Percentiles rank a stretch among this genome's conserved stretches.
These are phyloP conservation scores for Gadopsis marmoratus DNA, from an alignment of 2,797 vertebrate species.

Conservation along the genomic window DNA sequence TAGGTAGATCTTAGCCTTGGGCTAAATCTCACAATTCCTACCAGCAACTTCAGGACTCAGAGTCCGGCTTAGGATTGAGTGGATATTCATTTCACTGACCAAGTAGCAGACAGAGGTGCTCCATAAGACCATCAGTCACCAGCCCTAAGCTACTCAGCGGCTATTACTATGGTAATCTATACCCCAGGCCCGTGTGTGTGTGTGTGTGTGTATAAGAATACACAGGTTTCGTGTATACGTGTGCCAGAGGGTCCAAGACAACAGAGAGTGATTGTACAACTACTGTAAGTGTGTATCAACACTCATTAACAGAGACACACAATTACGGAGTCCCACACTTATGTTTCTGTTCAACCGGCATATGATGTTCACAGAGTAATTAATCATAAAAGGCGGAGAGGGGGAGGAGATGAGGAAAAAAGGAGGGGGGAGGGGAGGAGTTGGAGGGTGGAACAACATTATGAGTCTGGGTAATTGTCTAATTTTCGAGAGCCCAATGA, in stretches of 20 bases:
- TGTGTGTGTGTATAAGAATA: conserved; percentile 37
- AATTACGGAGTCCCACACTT: conserved; percentile 78
- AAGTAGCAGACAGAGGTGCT: conserved; percentile 90
- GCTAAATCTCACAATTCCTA: conserved; percentile 58
- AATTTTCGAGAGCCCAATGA: conserved; percentile 81
- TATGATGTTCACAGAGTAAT: conserved; percentile 85
- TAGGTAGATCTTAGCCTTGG: conserved; percentile 66
- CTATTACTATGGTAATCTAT: conserved; percentile 96
- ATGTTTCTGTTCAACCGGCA: conserved; percentile 81
- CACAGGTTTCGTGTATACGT: conserved; percentile 36
- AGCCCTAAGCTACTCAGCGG: conserved; percentile 82
- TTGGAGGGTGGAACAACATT: conserved; percentile 78
- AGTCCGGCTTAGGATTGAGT: conserved; percentile 77
- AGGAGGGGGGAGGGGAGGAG: conserved; percentile 18
- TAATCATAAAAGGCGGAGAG: conserved; percentile 82
- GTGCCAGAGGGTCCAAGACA: conserved; percentile 56
- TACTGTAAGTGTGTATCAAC: conserved; percentile 73
- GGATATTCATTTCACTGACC: conserved; percentile 99
- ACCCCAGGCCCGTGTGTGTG: conserved; percentile 80
- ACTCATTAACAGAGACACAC: conserved; percentile 85
- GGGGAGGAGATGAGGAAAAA: conserved; percentile 68
- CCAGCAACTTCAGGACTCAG: conserved; percentile 48
- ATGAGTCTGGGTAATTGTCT: conserved; percentile 85
- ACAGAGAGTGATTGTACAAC: conserved; percentile 62
- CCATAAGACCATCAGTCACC: conserved; percentile 97